A percentile compares a stretch with the other conserved stretches of the same genome.
These are phyloP conservation scores for Harmothoe impar DNA, from an alignment of 2,888 invertebrate genomes.

Conservation along the genomic window DNA sequence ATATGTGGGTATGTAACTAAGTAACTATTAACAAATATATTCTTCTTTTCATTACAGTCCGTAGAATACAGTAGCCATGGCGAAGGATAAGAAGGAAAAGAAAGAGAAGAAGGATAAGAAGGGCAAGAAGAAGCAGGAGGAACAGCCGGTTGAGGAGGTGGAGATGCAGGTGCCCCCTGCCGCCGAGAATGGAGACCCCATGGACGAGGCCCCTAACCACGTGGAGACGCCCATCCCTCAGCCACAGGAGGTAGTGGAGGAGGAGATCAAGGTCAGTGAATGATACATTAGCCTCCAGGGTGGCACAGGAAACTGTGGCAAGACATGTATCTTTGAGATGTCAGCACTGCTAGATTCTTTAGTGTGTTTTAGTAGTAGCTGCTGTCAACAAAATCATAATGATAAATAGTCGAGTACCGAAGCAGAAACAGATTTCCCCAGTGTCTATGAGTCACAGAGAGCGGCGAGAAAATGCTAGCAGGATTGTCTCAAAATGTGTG, in stretches of 20 bases:
- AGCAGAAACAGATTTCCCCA: too few species aligned
- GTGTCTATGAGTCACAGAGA: too few species aligned
- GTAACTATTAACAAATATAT: neutral
- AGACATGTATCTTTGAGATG: too few species aligned
- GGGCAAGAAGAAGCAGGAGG: slow-evolving; percentile 22
- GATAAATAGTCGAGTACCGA: too few species aligned
- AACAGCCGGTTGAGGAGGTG: slow-evolving; percentile 4
- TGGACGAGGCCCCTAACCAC: slow-evolving; percentile 11
- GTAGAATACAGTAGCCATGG: slow-evolving; percentile 22
- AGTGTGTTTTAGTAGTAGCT: too few species aligned
- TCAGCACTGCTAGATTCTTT: too few species aligned
- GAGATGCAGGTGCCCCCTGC: neutral
- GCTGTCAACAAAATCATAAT: too few species aligned
- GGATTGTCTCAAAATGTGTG: too few species aligned
- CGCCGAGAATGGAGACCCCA: slow-evolving; percentile 22
- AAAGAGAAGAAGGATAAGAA: slow-evolving; percentile 48
- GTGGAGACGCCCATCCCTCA: neutral
- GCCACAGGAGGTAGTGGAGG: neutral
- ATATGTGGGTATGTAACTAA: too few species aligned
- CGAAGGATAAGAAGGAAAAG: slow-evolving; percentile 50
- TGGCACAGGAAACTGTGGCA: too few species aligned
- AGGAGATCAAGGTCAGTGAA: slow-evolving; percentile 50
- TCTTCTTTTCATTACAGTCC: neutral
- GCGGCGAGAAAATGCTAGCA: too few species aligned
- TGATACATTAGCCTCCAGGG: neutral